A percentile compares a stretch with the other conserved stretches of the same genome.
These are phyloP conservation scores for Protophormia terraenovae DNA, from an alignment of 2,888 invertebrate genomes.

Conservation along the genomic window DNA sequence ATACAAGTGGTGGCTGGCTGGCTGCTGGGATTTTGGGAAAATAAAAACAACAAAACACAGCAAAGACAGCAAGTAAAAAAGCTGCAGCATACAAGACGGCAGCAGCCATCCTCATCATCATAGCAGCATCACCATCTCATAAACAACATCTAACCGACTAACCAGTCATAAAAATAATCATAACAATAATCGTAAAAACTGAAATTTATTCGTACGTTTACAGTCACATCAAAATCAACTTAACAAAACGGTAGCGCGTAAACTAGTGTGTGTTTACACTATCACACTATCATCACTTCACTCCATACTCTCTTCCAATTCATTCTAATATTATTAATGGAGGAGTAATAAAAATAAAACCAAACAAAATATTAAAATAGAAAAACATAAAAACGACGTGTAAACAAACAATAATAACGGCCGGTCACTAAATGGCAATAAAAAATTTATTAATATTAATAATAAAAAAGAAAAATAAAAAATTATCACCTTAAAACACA, in stretches of 20 bases:
- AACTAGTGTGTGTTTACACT: conserved; percentile 20
- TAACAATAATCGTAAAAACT: conserved; percentile 79
- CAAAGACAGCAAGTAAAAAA: conserved; percentile 35
- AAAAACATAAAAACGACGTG: conserved; percentile 20
- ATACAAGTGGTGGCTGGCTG: conserved; percentile 65
- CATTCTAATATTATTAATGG: conserved; percentile 28
- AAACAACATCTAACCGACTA: conserved; percentile 44
- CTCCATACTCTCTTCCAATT: conserved; percentile 13
- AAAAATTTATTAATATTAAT: conserved; percentile 36
- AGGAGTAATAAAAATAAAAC: conserved; percentile 38
- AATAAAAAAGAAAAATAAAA: conserved; percentile 15
- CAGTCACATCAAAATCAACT: conserved; percentile 60
- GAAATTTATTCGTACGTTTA: conserved; percentile 65
- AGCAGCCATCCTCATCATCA: conserved; percentile 68
- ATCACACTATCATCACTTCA: not conserved
- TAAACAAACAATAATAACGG: conserved; percentile 56
- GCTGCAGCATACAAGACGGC: conserved; percentile 58
- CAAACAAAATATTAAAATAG: no score
- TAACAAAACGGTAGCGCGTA: conserved; percentile 64
- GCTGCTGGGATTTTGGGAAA: conserved; percentile 63
- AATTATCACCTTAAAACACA: conserved; percentile 28
- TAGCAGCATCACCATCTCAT: conserved; percentile 37
- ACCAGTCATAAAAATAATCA: conserved; percentile 78
- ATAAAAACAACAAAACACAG: conserved; percentile 46
- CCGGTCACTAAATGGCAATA: conserved; percentile 63